Evolutionary conservation across 2,888 invertebrate genomes (phyloP), one percentile per base, ranked within the genome.

Genomic region (Ditula angustiorana): DNA sequence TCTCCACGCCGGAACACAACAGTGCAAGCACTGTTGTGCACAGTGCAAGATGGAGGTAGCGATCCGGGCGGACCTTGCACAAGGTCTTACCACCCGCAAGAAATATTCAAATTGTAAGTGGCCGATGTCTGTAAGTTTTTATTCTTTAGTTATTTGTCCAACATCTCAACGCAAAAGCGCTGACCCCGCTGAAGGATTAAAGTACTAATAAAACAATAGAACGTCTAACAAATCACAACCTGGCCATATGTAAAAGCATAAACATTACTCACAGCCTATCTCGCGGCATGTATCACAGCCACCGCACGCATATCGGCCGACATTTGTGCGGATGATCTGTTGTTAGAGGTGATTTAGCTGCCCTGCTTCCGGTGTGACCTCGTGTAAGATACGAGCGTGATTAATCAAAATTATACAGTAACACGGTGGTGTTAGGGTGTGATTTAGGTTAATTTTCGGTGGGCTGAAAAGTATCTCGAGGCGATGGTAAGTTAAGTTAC

Each of bases 351-450:
- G 55, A 52, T 55, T 37, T 56, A 55, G 35, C 44, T 47, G 26
- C 2, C 37, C 53, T 41, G 21, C 28, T 50, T 50, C 50, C 35
- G 55, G 28, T 47, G 37, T 52, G 60, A 7, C 53, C 35, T n/a
- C 41, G 44, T n/a, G 24, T 11, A 30, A 53, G 53, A 60, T 41
- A 60, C 50, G 59, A 2, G 35, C 26, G 21, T 13, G 37, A 61
- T 61, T 56, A 16, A 47, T 56, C 47, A 61, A 56, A 55, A 56
- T 55, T 47, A 56, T 26, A 35, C 53, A 13, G 35, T 37, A 47
- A 28, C 26, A 5, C 10, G 13, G 19, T 24, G 33, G 46, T 16
- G n/a, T 2, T 23, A 33, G 19, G 30, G 33, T 33, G 61, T 24
- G 19, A 50, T 37, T 19, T 24, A 11, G 33, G 41, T 41, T 44